Percentiles rank a stretch among this genome's conserved stretches.
Evolutionary conservation across 2,888 invertebrate genomes (phyloP).

Genomic region (Junonia oenone): DNA sequence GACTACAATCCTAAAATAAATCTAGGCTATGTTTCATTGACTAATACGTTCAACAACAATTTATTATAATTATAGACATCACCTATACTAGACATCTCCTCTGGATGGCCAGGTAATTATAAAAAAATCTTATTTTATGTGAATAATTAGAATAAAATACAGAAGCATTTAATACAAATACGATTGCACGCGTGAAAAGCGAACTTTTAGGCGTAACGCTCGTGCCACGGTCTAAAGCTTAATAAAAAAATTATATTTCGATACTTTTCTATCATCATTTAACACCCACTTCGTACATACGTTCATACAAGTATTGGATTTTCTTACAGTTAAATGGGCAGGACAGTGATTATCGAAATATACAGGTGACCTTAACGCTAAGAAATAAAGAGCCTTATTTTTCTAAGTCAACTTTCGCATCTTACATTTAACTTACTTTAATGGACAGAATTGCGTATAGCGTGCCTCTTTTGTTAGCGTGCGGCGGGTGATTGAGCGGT

Average conservation of each 20-base stretch:
- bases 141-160: slow-evolving; percentile 16
- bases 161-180: slow-evolving; percentile 19
- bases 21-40: slow-evolving; percentile 35
- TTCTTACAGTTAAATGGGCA: slow-evolving; percentile 52
- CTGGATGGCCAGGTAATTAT: slow-evolving; percentile 31
- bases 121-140: slow-evolving; percentile 23
- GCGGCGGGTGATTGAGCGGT: slow-evolving; percentile 36
- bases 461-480: slow-evolving; percentile 54
- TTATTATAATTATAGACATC: slow-evolving; percentile 26
- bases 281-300: not conserved
- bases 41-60: slow-evolving; percentile 40
- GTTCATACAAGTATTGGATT: slow-evolving; percentile 13
- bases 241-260: slow-evolving; percentile 2
- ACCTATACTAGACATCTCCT: slow-evolving; percentile 30
- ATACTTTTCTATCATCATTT: not conserved
- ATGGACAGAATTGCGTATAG: slow-evolving; percentile 78
- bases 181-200: slow-evolving; percentile 22
- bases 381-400: slow-evolving; percentile 46
- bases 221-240: slow-evolving; percentile 19
- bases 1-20: slow-evolving; percentile 37
- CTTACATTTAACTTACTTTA: slow-evolving; percentile 59
- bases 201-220: slow-evolving; percentile 11
- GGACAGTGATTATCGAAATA: slow-evolving; percentile 61
- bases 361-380: slow-evolving; percentile 59
- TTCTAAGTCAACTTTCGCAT: slow-evolving; percentile 53